phyloP scores from a whole-genome alignment of 2,797 vertebrate genomes.

The Muscicapa comitata region DNA sequence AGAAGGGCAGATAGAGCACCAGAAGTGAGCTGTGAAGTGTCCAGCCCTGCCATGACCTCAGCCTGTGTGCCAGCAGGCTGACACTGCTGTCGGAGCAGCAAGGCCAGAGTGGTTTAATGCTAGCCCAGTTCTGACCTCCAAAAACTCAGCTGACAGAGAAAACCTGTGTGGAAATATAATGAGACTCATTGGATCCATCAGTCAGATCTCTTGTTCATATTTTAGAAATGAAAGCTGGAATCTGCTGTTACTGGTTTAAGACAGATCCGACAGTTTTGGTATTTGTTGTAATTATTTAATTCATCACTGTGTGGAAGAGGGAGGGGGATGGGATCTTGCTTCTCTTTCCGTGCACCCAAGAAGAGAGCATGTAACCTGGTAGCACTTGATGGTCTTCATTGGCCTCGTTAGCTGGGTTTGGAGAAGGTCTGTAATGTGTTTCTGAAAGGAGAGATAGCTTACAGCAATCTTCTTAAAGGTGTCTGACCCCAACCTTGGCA shows the following conservation, averaged over 20 bases:
- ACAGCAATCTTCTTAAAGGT: not conserved
- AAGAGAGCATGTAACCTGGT: not conserved
- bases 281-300: not conserved
- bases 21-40: not conserved
- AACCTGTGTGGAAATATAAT: not conserved
- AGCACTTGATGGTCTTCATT: rapidly evolving
- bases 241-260: not conserved
- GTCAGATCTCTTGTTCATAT: not conserved
- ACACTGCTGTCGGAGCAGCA: not conserved
- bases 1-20: not conserved
- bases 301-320: not conserved
- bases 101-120: not conserved
- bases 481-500: not conserved
- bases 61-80: not conserved
- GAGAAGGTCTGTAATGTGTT: not conserved
- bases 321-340: not conserved
- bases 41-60: not conserved
- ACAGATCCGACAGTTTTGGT: not conserved
- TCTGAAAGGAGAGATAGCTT: not conserved
- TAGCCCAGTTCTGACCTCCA: not conserved
- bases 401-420: not conserved
- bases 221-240: not conserved
- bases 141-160: not conserved
- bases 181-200: not conserved
- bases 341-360: not conserved